These are phyloP conservation scores for Syrista parreyssii DNA, from an alignment of 2,888 invertebrate species.

Conservation along the genomic window DNA sequence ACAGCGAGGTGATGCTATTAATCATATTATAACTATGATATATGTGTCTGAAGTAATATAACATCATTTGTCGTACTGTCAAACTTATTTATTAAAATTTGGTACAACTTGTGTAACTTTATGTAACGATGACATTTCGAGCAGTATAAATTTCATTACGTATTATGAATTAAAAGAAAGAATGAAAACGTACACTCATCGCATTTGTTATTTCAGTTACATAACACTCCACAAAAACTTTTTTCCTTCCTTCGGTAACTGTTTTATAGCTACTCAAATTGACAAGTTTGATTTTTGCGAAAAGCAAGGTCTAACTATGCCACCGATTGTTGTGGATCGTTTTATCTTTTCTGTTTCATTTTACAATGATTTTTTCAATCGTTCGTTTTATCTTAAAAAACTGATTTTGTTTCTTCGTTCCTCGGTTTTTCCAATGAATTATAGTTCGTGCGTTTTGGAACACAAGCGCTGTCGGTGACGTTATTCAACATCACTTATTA, in stretches of 20 bases:
- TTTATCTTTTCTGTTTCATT: no score
- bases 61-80: conserved; percentile 15
- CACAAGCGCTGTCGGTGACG: no score
- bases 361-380: no score
- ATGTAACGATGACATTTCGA: conserved; percentile 11
- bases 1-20: background rate
- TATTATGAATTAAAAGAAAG: conserved; percentile 46
- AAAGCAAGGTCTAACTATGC: no score
- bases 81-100: conserved; percentile 13
- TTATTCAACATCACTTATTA: no score
- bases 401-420: no score
- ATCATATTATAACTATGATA: conserved; percentile 2
- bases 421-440: no score
- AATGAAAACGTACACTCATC: background rate
- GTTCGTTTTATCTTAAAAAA: no score
- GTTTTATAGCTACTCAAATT: no score
- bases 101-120: background rate
- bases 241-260: background rate
- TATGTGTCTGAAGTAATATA: conserved; percentile 14
- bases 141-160: conserved; percentile 21
- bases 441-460: no score
- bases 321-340: no score
- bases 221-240: background rate
- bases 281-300: no score
- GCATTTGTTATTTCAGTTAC: background rate